Evolutionary conservation across 2,888 invertebrate genomes (phyloP), one percentile per base, ranked within the genome.

Genomic region (Lysandra coridon): DNA sequence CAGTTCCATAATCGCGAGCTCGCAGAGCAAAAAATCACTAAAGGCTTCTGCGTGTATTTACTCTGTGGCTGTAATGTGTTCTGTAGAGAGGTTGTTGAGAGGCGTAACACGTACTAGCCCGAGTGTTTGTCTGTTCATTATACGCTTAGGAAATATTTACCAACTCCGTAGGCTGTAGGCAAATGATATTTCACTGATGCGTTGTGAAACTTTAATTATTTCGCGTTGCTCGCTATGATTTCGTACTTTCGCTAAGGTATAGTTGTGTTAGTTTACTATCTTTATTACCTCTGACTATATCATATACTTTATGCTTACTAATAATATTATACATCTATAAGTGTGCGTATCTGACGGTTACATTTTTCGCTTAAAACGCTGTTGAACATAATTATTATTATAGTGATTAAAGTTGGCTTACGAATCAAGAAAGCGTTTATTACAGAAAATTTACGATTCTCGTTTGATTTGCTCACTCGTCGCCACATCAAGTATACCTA

Each of bases 141-240:
- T 76, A 76, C 57, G 53, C 76, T 57, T 53, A 76, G 76, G 76
- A 53, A 76, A 76, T 76, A 76, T 76, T 44, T 76, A 76, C 76
- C 53, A 53, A 53, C 76, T 40, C 69, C 17, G 57, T 57, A 57
- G 57, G 57, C 33, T 37, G 69, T 69, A 69, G 33, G 69, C 69
- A 69, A 75, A 75, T 23, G 23, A 75, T 44, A 49, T 75, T 75
- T 75, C 49, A 44, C 75, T 23, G 44, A 49, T 69, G 69, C 75
- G 23, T 49, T 75, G 12, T 23, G 44, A 49, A 75, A 75, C 23
- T 30, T 75, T 44, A 75, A 75, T 75, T 75, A 30, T 49, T 49
- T 49, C 12, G 33, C 10, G 69, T 69, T 69, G 30, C 69, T 69
- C 33, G 64, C 30, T 30, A 30, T 30, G 33, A 69, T 37, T 69